Percentiles rank a stretch among this genome's conserved stretches.
These are phyloP conservation scores for Oenanthe oenanthe DNA, from an alignment of 2,113 vertebrate species.

Conservation along the genomic window DNA sequence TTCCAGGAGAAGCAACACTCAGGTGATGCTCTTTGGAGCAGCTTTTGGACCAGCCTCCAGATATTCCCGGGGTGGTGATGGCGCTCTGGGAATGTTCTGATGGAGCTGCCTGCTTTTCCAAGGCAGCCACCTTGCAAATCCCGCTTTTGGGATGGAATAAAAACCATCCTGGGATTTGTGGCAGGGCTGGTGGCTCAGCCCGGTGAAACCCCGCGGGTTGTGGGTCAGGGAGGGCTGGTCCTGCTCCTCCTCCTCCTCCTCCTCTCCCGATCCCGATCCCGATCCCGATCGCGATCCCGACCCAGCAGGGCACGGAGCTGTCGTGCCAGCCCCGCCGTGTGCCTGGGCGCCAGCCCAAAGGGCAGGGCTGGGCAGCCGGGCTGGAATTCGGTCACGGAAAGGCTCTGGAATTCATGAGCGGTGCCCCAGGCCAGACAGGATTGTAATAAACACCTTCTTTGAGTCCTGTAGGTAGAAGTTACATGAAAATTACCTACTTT, in stretches of 20 bases:
- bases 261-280: not conserved
- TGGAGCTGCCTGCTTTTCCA: not conserved
- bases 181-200: not conserved
- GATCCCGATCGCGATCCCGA: not conserved
- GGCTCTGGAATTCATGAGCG: conserved; percentile 34
- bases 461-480: conserved; percentile 59
- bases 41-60: not conserved
- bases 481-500: conserved; percentile 69
- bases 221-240: not conserved
- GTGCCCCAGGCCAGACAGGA: conserved; percentile 43
- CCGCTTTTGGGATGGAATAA: not conserved
- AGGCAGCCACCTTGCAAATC: not conserved
- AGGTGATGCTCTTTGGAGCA: not conserved
- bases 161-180: not conserved
- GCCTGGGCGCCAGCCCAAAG: not conserved
- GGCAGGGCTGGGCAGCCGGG: not conserved
- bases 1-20: not conserved
- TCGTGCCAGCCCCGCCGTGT: not conserved
- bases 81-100: not conserved
- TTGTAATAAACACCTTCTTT: conserved; percentile 63
- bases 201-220: not conserved
- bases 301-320: rapidly evolving
- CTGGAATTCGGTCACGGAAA: conserved; percentile 12
- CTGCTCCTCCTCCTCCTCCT: not conserved
- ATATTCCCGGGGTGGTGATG: not conserved